phyloP scores from a whole-genome alignment of 2,888 invertebrate genomes.

The Anarsia innoxiella region DNA sequence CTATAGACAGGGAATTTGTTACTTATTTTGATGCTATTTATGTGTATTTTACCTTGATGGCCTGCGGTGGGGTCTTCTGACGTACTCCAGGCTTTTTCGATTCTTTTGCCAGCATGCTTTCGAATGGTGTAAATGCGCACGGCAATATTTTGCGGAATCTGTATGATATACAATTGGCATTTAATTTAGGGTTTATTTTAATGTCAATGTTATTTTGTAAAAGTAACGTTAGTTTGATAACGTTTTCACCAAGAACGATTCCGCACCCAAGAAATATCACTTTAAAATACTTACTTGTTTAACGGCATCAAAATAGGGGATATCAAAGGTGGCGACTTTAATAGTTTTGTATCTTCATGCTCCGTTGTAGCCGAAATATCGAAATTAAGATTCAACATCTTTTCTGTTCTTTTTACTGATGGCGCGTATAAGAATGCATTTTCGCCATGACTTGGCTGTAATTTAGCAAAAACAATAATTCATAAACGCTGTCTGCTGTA shows the following conservation, averaged over 20 bases:
- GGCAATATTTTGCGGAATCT: constrained; percentile 47
- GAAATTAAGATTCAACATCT: constrained; percentile 19
- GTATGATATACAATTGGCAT: background rate
- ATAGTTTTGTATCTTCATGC: constrained; percentile 30
- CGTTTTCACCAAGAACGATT: too few relatives aligned
- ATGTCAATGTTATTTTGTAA: too few relatives aligned
- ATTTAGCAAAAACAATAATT: too few relatives aligned
- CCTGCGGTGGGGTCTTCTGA: constrained; percentile 42
- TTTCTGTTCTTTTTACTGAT: constrained; percentile 2
- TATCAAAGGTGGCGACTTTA: constrained; percentile 33
- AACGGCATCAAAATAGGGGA: constrained; percentile 13
- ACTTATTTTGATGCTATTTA: too few relatives aligned
- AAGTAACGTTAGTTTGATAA: too few relatives aligned
- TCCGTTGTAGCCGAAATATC: constrained; percentile 19
- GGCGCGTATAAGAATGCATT: constrained; percentile 44
- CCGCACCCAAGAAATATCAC: too few relatives aligned
- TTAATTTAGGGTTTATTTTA: too few relatives aligned
- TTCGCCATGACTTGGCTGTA: constrained; percentile 40
- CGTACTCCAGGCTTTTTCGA: constrained; percentile 24
- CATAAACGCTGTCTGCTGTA: too few relatives aligned
- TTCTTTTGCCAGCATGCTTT: constrained; percentile 26
- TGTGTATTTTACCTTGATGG: constrained; percentile 48
- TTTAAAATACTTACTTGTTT: background rate
- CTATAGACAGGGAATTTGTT: too few relatives aligned
- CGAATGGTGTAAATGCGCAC: constrained; percentile 47